A percentile compares a stretch with the other conserved stretches of the same genome.
Evolutionary conservation across 2,888 invertebrate species (phyloP).

Genomic region (Cepaea hortensis): DNA sequence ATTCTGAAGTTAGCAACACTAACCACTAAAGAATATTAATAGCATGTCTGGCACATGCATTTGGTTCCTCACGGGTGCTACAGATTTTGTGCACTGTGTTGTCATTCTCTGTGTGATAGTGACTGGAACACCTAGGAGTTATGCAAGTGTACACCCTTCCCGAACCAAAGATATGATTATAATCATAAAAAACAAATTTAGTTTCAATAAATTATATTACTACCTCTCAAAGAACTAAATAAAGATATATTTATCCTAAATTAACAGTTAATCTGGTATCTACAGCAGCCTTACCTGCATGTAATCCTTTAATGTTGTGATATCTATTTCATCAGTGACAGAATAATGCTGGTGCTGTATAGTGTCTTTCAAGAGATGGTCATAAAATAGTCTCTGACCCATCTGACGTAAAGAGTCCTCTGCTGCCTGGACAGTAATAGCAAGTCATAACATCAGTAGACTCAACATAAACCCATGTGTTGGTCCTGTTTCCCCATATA

Average conservation of each 20-base stretch:
- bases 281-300: conserved; percentile 70
- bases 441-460: background rate
- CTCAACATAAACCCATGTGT: background rate
- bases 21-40: no score
- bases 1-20: no score
- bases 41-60: no score
- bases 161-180: no score
- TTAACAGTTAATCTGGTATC: background rate
- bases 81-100: no score
- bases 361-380: conserved; percentile 73
- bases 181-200: no score
- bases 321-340: conserved; percentile 73
- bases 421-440: conserved; percentile 67
- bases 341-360: conserved; percentile 67
- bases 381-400: conserved; percentile 74
- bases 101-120: no score
- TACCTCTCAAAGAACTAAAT: background rate
- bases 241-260: background rate
- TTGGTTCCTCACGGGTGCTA: no score
- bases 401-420: conserved; percentile 73
- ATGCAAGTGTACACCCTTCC: no score
- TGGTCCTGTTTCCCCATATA: no score
- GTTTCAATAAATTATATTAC: no score
- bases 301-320: conserved; percentile 76
- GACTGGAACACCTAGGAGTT: no score